Base-by-base conservation (phyloP, 1,140 invertebrate species). In the Halictus rubicundus region DNA sequence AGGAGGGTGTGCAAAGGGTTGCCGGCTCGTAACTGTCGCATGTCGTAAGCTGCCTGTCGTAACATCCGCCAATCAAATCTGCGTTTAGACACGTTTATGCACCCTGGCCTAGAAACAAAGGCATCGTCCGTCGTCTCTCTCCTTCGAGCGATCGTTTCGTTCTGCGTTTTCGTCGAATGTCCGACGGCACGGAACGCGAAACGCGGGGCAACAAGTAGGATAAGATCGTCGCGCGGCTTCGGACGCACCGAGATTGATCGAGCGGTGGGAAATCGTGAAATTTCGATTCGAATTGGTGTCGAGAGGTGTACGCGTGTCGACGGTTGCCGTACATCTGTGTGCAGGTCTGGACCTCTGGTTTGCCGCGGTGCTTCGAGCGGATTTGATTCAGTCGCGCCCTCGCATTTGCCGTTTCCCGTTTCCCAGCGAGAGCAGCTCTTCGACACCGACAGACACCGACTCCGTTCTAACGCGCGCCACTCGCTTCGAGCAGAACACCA, bases 11-110 rank as follows among this genome's bases (percentile, higher is more conserved):
- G 68, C 23, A n/a, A 77, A 77, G 84, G 79, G 83, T 81, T 82
- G 77, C 72, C 83, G 74, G 76, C 78, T 85, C 76, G 72, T 87
- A 87, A 89, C 32, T 32, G 32, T 32, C 32, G 32, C 5, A 3
- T 3, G 2, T 32, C 32, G 32, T 3, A 3, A 32, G 32, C 32
- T 32, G 89, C 78, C n/a, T 85, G 82, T 3, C 19, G 87, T 86
- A 88, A 83, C 83, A 89, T 89, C 88, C 88, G 88, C 73, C 78
- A 80, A 88, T 89, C 82, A 89, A 89, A 88, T 82, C 69, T 79
- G 68, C 77, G 57, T 76, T 61, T 75, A 52, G 49, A 9, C n/a
- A n/a, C 54, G 54, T 57, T 57, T n/a, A 82, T 77, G 27, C 60
- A 78, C 74, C 65, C 85, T 86, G 85, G 81, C 76, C 85, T 83